Base-by-base conservation (phyloP, 2,113 vertebrate species). In the Sylvia atricapilla region DNA sequence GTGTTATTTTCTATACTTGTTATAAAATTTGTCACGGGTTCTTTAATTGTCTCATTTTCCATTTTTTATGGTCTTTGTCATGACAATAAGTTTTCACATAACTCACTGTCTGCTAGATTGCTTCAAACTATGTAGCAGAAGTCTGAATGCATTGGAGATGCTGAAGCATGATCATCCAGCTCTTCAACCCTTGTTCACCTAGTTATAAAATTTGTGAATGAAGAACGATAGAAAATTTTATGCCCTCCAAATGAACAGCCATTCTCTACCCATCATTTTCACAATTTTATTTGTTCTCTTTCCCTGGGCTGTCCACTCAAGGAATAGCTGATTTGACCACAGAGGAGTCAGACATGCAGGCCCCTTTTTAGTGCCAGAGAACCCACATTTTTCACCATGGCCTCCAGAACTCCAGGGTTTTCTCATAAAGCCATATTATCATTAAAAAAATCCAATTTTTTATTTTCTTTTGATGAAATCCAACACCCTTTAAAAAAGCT, bases 1-100 rank as follows among this genome's bases (percentile, higher is more conserved):
- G 87, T 97, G 89, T 96, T 96, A 91, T 96, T 97, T 94, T 96
- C 96, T 96, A 93, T 94, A 80, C 87, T 94, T 23, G 60, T 97
- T 84, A 90, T 78, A 93, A 92, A 96, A 96, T 94, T 90, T 97
- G 84, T 95, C 94, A 95, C 10, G 5, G 84, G 79, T 84, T 94
- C 93, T 96, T 96, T 97, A 94, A 96, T 97, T 97, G 84, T 95
- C 91, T 83, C 31, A 93, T 94, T 96, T 95, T 92, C 87, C 74
- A 35, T 89, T 96, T 96, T 94, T 91, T 96, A 96, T 84, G 85
- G 90, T 92, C 91, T 97, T 96, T 96, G 84, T 90, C 92, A 95
- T 96, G 63, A 94, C 95, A 96, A 53, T 96, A 96, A 77, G 86
- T 70, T 97, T 97, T 91, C 95, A 93, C 80, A 96, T 96, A 97